Percentiles rank a stretch among this genome's conserved stretches.
These are phyloP conservation scores for Telmatochromis brichardi DNA, from an alignment of 2,113 vertebrate genomes.

Conservation along the genomic window DNA sequence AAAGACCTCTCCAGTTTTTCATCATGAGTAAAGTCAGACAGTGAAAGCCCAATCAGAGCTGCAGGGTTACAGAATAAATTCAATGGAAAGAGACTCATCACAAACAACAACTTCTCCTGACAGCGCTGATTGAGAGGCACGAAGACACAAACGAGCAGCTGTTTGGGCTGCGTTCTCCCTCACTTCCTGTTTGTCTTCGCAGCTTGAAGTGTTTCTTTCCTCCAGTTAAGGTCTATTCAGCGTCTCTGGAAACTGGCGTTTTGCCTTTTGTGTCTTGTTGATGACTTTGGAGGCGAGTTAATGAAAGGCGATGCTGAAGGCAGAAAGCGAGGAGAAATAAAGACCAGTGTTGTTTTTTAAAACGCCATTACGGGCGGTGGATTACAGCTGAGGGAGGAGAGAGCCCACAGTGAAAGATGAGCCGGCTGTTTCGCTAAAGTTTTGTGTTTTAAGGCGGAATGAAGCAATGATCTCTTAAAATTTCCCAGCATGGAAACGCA, in stretches of 20 bases:
- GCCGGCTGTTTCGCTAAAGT: background rate
- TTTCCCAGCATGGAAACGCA: background rate
- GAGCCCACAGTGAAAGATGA: background rate
- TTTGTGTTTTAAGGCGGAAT: background rate
- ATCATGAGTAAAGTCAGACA: background rate
- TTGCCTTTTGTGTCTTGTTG: slow-evolving; percentile 15
- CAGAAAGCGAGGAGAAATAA: slow-evolving; percentile 25
- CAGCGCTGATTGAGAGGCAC: slow-evolving; percentile 1
- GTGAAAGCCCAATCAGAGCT: slow-evolving; percentile 36
- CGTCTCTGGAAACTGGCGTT: background rate
- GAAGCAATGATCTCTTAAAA: background rate
- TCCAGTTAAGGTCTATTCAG: slow-evolving; percentile 20
- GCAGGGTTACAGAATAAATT: background rate
- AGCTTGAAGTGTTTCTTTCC: background rate
- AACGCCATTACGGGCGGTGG: slow-evolving; percentile 2
- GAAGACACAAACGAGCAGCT: slow-evolving; percentile 14
- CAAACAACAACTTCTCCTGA: background rate
- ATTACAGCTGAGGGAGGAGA: background rate
- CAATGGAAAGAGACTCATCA: background rate
- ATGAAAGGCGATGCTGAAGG: slow-evolving; percentile 3
- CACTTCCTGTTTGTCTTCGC: slow-evolving; percentile 35
- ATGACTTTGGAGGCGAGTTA: slow-evolving; percentile 29
- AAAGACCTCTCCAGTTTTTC: background rate
- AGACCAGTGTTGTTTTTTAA: background rate
- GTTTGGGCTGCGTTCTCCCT: background rate